Evolutionary conservation across 2,113 vertebrate species (phyloP).

Genomic region (Chiloscyllium plagiosum): DNA sequence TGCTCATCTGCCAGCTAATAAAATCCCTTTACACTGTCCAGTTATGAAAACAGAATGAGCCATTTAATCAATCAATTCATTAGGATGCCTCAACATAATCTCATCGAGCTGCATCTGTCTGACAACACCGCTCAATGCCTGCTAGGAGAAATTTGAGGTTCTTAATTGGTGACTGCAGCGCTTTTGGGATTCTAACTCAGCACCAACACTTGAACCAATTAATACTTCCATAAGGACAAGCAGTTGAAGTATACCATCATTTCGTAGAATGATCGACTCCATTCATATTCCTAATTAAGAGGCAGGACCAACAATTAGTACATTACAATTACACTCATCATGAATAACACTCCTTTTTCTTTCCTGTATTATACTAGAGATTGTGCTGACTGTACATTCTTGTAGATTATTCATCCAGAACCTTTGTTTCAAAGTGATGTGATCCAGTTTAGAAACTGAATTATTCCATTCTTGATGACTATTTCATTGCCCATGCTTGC

Average conservation of each 20-base stretch:
- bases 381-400: neutral
- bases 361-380: neutral
- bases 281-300: neutral
- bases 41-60: slow-evolving; percentile 24
- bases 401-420: neutral
- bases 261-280: neutral
- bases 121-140: neutral
- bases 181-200: neutral
- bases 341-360: neutral
- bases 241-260: neutral
- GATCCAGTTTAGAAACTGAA: neutral
- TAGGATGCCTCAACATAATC: neutral
- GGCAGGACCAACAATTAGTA: neutral
- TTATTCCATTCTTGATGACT: neutral
- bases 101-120: neutral
- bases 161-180: neutral
- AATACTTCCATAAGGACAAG: neutral
- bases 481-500: neutral
- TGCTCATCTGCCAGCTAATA: neutral
- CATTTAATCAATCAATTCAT: slow-evolving; percentile 34
- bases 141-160: neutral
- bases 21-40: neutral
- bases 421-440: neutral
- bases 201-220: neutral
- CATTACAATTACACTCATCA: neutral